Conservation (phyloP, 2,888 invertebrate genomes). For the Mythimna lalbum region DNA sequence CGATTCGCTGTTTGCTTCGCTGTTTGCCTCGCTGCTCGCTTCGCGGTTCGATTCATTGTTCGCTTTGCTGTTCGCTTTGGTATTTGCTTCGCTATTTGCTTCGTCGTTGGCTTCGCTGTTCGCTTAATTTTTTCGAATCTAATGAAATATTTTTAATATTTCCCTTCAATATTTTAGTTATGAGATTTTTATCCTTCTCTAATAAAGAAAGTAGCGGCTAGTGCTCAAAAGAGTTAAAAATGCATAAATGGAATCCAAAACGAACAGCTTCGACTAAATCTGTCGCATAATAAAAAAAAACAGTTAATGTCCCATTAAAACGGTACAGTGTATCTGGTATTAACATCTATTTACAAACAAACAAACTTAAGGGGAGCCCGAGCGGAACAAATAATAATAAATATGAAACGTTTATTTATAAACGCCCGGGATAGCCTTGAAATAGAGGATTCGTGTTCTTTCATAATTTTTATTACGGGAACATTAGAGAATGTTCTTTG, state of each 20-base stretch:
- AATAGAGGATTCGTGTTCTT: conserved; percentile 11
- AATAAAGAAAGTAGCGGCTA: not conserved
- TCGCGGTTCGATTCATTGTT: too few relatives aligned
- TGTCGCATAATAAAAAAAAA: conserved; percentile 21
- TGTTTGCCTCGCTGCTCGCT: too few relatives aligned
- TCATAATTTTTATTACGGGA: conserved; percentile 39
- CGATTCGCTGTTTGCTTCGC: too few relatives aligned
- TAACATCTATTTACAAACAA: conserved; percentile 51
- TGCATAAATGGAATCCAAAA: not conserved
- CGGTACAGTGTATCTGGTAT: conserved; percentile 33
- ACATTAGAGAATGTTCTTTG: conserved; percentile 4
- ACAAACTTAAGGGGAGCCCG: conserved; percentile 43
- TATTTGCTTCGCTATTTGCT: too few relatives aligned
- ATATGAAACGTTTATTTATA: conserved; percentile 45
- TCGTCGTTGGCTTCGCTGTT: too few relatives aligned
- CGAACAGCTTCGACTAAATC: conserved; percentile 7
- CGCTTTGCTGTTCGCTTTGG: too few relatives aligned
- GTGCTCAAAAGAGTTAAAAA: not conserved
- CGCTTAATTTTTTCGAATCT: too few relatives aligned
- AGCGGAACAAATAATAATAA: conserved; percentile 50
- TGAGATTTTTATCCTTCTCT: not conserved
- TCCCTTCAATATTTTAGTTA: not conserved
- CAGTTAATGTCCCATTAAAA: conserved; percentile 26
- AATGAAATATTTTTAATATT: not conserved
- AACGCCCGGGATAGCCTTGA: conserved; percentile 28